Base-by-base conservation (phyloP, 2,888 invertebrate genomes). In the Pristionchus maxplancki region DNA sequence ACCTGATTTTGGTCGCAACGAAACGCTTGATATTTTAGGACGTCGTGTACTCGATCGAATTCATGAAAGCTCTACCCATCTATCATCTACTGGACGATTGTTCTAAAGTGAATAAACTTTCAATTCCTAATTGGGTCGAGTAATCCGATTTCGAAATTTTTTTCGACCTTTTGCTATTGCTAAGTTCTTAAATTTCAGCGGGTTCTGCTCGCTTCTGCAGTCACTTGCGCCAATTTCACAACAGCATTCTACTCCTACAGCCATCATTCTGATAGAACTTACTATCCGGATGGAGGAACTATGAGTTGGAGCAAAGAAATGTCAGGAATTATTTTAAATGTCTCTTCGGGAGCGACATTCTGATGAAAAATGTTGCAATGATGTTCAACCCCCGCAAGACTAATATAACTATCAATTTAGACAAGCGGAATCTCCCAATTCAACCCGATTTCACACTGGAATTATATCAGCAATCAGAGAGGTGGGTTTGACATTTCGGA, bases 271-370 rank as follows among this genome's bases (percentile, higher is more conserved):
- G 67, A 67, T 31, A 31, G 67, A 67, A 67, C 37, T 34, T 67
- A 34, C n/a, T 67, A 67, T 34, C 67, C 67, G 3, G 67, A 67
- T 34, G 67, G 67, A 67, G 67, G 67, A 13, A 67, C 67, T 11
- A 67, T 67, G 67, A 67, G 67, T 34, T 67, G 67, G 67, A 67
- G 34, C 67, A 34, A 31, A 34, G 67, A 67, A 67, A 67, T 67
- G 67, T 67, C 15, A 31, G 34, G 6, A 3, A 34, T 11, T 67
- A 31, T 17, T 67, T 15, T 3, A 17, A 67, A 31, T 67, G 34
- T 67, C 6, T 11, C 11, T 24, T 8, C 6, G 28, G 11, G 28
- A 13, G 24, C 1, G n/a, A 64, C 8, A 24, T 15, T 28, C 64
- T 24, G n/a, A 28, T 3, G 28, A 28, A 28, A 28, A 64, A 11